Evolutionary conservation across 37 sponge, comb jelly and placozoan species (phyloP).

Genomic region (Eunapius fragilis): DNA sequence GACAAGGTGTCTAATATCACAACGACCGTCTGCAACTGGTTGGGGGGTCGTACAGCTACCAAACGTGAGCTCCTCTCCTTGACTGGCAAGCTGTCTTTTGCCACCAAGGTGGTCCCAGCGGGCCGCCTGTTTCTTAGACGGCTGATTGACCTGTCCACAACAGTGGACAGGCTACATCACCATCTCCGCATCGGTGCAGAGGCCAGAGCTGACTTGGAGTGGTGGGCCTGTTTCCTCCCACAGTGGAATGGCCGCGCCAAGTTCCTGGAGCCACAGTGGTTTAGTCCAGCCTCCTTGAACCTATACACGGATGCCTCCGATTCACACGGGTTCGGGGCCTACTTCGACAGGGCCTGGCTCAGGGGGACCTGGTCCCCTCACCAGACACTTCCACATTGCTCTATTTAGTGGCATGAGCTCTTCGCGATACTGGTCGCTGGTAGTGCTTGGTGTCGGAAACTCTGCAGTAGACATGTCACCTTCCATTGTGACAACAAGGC

Average conservation of each 20-base stretch:
- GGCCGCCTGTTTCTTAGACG: slow-evolving; percentile 40
- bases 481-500: slow-evolving; percentile 37
- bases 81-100: slow-evolving; percentile 35
- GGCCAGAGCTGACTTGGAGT: slow-evolving; percentile 41
- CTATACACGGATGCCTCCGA: slow-evolving; percentile 55
- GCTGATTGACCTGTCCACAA: slow-evolving; percentile 30
- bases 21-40: no score
- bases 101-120: slow-evolving; percentile 33
- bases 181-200: slow-evolving; percentile 14
- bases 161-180: slow-evolving; percentile 13
- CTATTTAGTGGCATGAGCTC: slow-evolving; percentile 12
- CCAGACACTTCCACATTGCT: background rate
- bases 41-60: background rate
- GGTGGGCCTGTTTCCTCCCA: slow-evolving; percentile 54
- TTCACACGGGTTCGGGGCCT: slow-evolving; percentile 34
- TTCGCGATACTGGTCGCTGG: slow-evolving; percentile 17
- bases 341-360: slow-evolving; percentile 31
- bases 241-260: slow-evolving; percentile 28
- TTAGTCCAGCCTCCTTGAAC: background rate
- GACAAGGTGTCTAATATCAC: no score
- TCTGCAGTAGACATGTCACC: slow-evolving; percentile 1
- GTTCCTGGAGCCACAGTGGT: background rate
- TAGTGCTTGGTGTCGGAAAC: slow-evolving; percentile 6
- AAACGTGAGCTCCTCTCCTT: slow-evolving; percentile 29
- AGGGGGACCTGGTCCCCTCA: slow-evolving; percentile 19